Evolutionary conservation across 2,113 vertebrate genomes (phyloP).

Genomic region (Phoxinus phoxinus): DNA sequence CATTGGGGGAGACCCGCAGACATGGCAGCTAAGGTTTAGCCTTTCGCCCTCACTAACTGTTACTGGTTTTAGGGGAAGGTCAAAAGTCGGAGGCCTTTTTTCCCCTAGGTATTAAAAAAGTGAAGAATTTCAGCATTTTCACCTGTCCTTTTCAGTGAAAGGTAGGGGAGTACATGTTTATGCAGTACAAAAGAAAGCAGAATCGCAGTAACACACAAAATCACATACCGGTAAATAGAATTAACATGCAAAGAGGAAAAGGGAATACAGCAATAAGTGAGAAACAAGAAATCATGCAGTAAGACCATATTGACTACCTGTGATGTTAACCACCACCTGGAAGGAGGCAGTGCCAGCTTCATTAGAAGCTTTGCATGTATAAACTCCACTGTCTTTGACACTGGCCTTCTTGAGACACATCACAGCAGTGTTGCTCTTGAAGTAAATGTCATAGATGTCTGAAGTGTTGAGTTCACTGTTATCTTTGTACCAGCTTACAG

Average conservation of each 20-base stretch:
- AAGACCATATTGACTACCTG: conserved; percentile 77
- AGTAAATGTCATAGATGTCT: conserved; percentile 81
- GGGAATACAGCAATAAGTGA: not conserved
- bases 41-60: conserved; percentile 82
- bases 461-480: conserved; percentile 80
- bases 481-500: conserved; percentile 87
- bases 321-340: conserved; percentile 82
- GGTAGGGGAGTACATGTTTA: not conserved
- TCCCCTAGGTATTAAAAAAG: conserved; percentile 74
- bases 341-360: conserved; percentile 86
- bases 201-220: not conserved
- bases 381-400: conserved; percentile 81
- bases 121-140: not conserved
- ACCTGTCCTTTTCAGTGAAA: not conserved
- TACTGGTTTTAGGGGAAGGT: conserved; percentile 80
- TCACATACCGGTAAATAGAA: not conserved
- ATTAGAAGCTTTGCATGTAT: conserved; percentile 87
- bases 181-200: not conserved
- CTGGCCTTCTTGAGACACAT: conserved; percentile 77
- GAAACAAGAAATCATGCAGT: not conserved
- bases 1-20: conserved; percentile 84
- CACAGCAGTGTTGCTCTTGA: conserved; percentile 83
- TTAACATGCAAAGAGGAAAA: conserved; percentile 1
- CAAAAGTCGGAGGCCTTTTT: conserved; percentile 85
- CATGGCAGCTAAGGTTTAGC: conserved; percentile 84